Conservation (phyloP, 2,888 invertebrate species). For the Atethmia centrago region DNA sequence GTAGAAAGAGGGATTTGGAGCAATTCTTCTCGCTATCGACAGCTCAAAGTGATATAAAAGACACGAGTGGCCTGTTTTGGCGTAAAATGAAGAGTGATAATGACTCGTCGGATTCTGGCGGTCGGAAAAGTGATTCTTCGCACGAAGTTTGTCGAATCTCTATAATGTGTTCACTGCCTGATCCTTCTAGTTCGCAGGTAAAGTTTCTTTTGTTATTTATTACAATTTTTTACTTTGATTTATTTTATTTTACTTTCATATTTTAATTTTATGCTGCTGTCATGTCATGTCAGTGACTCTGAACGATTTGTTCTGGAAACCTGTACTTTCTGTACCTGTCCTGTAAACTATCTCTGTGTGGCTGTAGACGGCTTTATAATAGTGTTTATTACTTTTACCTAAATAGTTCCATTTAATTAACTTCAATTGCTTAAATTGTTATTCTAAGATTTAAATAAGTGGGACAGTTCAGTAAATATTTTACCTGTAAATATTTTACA, state of each 20-base stretch:
- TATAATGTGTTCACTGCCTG: constrained; percentile 83
- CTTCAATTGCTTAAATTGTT: too few relatives aligned
- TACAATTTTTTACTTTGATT: not conserved
- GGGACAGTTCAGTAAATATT: not conserved
- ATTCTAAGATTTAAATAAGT: too few relatives aligned
- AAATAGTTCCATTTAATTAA: not conserved
- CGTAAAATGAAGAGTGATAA: constrained; percentile 84
- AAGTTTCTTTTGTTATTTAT: not conserved
- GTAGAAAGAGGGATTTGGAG: constrained; percentile 92
- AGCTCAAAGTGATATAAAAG: constrained; percentile 84
- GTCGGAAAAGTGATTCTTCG: constrained; percentile 81
- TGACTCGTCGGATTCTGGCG: constrained; percentile 85
- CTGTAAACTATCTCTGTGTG: too few relatives aligned
- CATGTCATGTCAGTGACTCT: not conserved
- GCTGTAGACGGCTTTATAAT: not conserved
- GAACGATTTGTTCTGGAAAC: not conserved
- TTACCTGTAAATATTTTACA: too few relatives aligned
- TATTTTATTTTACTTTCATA: not conserved
- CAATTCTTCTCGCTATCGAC: constrained; percentile 91
- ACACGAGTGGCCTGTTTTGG: constrained; percentile 85
- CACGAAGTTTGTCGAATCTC: constrained; percentile 86
- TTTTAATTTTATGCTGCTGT: not conserved
- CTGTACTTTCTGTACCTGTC: too few relatives aligned
- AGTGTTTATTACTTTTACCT: not conserved
- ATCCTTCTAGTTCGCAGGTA: constrained; percentile 80